Base-by-base conservation (phyloP, 1,140 invertebrate genomes). In the Lerema accius region DNA sequence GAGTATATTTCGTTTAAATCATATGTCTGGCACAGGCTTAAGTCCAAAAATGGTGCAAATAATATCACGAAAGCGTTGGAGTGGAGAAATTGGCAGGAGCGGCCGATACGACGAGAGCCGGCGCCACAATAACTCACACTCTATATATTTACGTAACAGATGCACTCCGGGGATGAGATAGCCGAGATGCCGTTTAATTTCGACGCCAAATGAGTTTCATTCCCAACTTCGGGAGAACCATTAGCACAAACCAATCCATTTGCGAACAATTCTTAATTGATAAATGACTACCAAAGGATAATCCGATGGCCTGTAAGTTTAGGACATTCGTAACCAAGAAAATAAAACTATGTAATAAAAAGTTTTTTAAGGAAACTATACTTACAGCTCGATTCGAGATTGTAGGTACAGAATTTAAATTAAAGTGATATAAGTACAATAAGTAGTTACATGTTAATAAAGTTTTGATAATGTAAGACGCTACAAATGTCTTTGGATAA, bases 141-240 rank as follows among this genome's bases (percentile, higher is more conserved):
- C 49, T 45, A 23, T 63, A 56, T 67, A 72, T 65, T 71, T 53
- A 71, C 66, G 65, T 71, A 62, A 65, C 65, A 63, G 55, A 71
- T 71, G 72, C 72, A 75, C 65, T 75, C 69, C 63, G 61, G 69
- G 60, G 66, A 75, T 71, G 55, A 67, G 66, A 65, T 55, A 62
- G 58, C 45, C 62, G 49, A 67, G 61, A 59, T 46, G 35, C 50
- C 42, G 61, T 46, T 65, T 66, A 67, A 70, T 70, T 65, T 67
- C 59, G 64, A 62, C 59, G 42, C 48, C 42, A 56, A 65, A 69
- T 69, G 63, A 67, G 61, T 68, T 58, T 58, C 48, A 56, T 58
- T 19, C 26, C 0, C 17, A 56, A 59, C 16, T 56, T 56, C 43
- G 58, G 28, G 13, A 49, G 23, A 50, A 37, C 28, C 26, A 19